phyloP scores from a whole-genome alignment of 2,888 invertebrate species.

The Ormia ochracea region DNA sequence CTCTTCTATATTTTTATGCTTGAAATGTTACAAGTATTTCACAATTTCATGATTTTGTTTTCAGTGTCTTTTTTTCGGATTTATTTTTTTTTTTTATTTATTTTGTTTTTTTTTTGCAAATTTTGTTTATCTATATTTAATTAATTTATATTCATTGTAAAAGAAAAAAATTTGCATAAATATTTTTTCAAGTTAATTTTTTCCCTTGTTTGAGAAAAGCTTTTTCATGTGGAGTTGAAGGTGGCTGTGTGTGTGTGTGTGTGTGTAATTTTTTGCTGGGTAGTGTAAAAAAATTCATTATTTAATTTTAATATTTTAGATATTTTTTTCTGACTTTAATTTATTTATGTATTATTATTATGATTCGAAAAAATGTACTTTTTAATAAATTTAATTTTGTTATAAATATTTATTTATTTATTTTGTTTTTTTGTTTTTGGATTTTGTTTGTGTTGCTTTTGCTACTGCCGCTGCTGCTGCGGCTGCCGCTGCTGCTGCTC shows the following conservation, averaged over 20 bases:
- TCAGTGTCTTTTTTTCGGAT: no score
- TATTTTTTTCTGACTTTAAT: not conserved
- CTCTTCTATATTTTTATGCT: not conserved
- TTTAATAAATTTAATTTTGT: constrained; percentile 19
- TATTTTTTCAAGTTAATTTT: not conserved
- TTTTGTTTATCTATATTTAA: constrained; percentile 40
- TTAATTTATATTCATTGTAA: constrained; percentile 42
- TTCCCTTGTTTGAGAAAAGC: not conserved
- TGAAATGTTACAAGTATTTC: not conserved
- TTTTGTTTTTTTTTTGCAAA: constrained; percentile 2
- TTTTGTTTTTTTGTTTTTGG: no score
- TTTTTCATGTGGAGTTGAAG: not conserved
- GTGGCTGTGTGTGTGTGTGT: constrained; percentile 1
- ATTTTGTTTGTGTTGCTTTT: not conserved
- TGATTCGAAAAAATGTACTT: constrained; percentile 15
- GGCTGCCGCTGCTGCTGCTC: not conserved
- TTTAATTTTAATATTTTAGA: constrained; percentile 22
- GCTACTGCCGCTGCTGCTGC: not conserved
- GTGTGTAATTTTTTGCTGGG: not conserved
- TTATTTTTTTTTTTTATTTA: not conserved
- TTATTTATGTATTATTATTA: not conserved
- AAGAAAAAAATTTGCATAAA: constrained; percentile 27
- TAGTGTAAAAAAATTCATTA: constrained; percentile 8
- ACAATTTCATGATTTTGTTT: not conserved
- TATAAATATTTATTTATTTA: constrained; percentile 30